These are phyloP conservation scores for Oriolus oriolus DNA, from an alignment of 2,113 vertebrate genomes.

Conservation along the genomic window DNA sequence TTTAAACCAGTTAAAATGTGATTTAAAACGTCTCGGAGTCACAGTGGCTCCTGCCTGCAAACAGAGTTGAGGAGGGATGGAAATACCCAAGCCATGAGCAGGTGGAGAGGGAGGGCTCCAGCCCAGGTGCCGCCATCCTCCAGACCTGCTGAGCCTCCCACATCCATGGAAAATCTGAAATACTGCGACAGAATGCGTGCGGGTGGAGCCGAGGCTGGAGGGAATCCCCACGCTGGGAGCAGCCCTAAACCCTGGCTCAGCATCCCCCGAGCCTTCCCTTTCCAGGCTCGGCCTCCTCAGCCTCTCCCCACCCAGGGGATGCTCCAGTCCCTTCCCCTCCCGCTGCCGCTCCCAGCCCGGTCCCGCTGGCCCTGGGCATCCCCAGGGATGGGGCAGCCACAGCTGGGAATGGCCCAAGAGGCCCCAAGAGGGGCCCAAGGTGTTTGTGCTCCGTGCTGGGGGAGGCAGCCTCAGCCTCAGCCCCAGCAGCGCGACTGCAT, in stretches of 20 bases:
- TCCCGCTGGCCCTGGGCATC: background rate
- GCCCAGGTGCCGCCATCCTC: background rate
- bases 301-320: background rate
- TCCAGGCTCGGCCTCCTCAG: background rate
- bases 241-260: accelerated
- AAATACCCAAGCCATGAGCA: background rate
- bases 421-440: too few relatives aligned
- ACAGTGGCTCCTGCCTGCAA: background rate
- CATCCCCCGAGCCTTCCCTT: background rate
- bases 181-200: too few relatives aligned
- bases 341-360: too few relatives aligned
- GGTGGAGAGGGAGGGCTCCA: background rate
- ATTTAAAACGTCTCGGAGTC: accelerated
- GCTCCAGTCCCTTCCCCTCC: background rate
- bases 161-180: accelerated
- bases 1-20: background rate
- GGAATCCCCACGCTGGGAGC: background rate
- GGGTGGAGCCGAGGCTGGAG: background rate
- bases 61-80: background rate
- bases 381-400: background rate
- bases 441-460: background rate
- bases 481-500: background rate
- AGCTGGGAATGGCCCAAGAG: too few relatives aligned
- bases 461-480: too few relatives aligned
- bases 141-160: background rate